Conservation (phyloP, 2,888 invertebrate species). For the Phalangium opilio region DNA sequence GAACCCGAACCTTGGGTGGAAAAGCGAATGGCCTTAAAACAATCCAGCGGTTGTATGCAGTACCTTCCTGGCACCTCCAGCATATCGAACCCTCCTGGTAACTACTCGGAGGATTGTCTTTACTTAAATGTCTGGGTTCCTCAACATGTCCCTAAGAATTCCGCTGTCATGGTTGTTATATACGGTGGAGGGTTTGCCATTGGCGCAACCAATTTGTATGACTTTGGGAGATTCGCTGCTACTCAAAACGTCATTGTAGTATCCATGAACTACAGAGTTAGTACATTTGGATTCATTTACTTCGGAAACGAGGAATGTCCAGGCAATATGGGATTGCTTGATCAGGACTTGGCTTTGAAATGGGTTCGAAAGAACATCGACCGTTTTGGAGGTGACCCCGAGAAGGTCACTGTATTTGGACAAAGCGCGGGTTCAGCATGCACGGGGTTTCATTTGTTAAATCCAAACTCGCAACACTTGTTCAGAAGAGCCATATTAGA, state of each 20-base stretch:
- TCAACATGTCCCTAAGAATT: background rate
- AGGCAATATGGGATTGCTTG: conserved; percentile 16
- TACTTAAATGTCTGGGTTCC: conserved; percentile 19
- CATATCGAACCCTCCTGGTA: conserved; percentile 5
- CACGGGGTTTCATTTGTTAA: conserved; percentile 6
- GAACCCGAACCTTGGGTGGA: conserved; percentile 11
- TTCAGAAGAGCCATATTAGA: conserved; percentile 12
- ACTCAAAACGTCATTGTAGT: conserved; percentile 15
- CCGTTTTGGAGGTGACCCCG: conserved; percentile 11
- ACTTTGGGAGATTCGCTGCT: conserved; percentile 7
- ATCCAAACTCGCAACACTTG: conserved; percentile 7
- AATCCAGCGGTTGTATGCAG: conserved; percentile 13
- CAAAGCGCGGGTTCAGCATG: conserved; percentile 14
- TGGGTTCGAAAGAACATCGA: conserved; percentile 12
- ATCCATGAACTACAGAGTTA: conserved; percentile 14
- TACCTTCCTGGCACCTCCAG: conserved; percentile 2
- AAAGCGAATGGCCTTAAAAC: conserved; percentile 8
- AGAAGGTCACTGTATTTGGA: conserved; percentile 12
- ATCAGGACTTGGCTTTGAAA: conserved; percentile 13
- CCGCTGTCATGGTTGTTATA: conserved; percentile 13
- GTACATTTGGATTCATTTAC: conserved; percentile 12
- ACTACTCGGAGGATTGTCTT: conserved; percentile 18
- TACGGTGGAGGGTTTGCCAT: conserved; percentile 13
- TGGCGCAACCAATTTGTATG: conserved; percentile 7
- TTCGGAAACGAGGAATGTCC: conserved; percentile 9